Evolutionary conservation across 2,888 invertebrate species (phyloP).

Genomic region (Frankliniella intonsa): DNA sequence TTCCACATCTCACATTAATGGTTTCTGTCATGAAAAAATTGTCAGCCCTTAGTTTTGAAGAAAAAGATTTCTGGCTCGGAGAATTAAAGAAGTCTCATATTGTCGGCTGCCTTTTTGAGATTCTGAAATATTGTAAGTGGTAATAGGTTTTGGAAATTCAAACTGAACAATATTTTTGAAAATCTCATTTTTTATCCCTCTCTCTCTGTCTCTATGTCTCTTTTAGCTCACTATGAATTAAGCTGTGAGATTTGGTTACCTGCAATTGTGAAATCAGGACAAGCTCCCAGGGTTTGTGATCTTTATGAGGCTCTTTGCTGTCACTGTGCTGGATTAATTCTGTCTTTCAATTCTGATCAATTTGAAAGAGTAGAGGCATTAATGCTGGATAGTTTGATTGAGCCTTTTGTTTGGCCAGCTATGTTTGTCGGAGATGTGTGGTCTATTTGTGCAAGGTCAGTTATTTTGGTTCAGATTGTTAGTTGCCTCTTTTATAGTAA

Average conservation of each 20-base stretch:
- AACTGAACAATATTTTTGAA: not conserved
- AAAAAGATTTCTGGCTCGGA: not conserved
- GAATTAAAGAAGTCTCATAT: not conserved
- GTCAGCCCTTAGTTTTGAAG: not conserved
- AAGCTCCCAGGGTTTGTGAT: not conserved
- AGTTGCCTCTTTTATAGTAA: not conserved
- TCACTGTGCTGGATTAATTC: not conserved
- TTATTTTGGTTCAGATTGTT: no score
- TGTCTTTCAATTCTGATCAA: not conserved
- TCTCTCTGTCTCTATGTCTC: not conserved
- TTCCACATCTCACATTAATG: not conserved
- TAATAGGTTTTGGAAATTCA: not conserved
- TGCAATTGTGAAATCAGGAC: not conserved
- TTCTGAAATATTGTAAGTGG: not conserved
- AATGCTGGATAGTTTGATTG: not conserved
- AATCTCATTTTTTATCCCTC: not conserved
- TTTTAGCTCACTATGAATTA: not conserved
- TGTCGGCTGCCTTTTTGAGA: not conserved
- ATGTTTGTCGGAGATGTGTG: not conserved
- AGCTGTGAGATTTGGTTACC: not conserved
- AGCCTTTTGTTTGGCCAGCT: not conserved
- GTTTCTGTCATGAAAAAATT: not conserved
- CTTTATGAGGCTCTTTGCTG: not conserved
- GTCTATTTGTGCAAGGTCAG: slow-evolving; percentile 14
- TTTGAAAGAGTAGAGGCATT: not conserved